phyloP scores from a whole-genome alignment of 1,140 invertebrate genomes.

The Drosophila serrata region DNA sequence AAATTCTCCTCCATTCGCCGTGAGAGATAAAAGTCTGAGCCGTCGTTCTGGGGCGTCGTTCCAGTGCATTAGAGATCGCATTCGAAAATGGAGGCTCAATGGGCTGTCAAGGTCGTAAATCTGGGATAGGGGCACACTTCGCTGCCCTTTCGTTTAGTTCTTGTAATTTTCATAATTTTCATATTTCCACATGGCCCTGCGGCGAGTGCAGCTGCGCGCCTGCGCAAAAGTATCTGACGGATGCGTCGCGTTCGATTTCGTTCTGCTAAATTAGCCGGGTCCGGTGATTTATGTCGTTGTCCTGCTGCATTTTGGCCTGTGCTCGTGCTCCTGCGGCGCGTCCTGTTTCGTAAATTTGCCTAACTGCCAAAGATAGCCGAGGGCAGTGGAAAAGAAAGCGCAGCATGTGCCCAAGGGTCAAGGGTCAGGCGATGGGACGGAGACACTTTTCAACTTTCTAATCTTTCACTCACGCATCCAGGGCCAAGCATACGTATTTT shows the following conservation, averaged over 20 bases:
- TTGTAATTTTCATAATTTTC: constrained; percentile 72
- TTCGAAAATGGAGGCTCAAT: constrained; percentile 57
- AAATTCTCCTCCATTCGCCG: constrained; percentile 21
- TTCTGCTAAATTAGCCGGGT: constrained; percentile 72
- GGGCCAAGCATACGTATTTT: constrained; percentile 24
- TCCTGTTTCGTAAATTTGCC: constrained; percentile 78
- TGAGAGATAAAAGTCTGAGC: constrained; percentile 61
- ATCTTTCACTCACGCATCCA: constrained; percentile 58
- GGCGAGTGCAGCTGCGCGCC: constrained; percentile 60
- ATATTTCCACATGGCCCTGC: constrained; percentile 55
- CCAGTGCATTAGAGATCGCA: constrained; percentile 69
- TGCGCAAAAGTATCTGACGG: constrained; percentile 74
- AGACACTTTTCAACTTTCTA: constrained; percentile 58
- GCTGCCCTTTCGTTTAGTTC: constrained; percentile 13
- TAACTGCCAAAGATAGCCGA: constrained; percentile 41
- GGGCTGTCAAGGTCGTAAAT: constrained; percentile 74
- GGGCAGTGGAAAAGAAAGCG: constrained; percentile 25
- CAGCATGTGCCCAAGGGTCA: constrained; percentile 54
- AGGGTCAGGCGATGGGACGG: constrained; percentile 18
- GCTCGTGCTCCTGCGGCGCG: constrained; percentile 44
- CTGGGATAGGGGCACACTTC: constrained; percentile 46
- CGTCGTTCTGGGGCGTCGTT: constrained; percentile 59
- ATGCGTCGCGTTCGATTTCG: constrained; percentile 65
- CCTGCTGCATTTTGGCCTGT: constrained; percentile 35
- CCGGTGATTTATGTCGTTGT: constrained; percentile 69